Evolutionary conservation across 2,888 invertebrate genomes (phyloP).

Genomic region (Therioaphis trifolii): DNA sequence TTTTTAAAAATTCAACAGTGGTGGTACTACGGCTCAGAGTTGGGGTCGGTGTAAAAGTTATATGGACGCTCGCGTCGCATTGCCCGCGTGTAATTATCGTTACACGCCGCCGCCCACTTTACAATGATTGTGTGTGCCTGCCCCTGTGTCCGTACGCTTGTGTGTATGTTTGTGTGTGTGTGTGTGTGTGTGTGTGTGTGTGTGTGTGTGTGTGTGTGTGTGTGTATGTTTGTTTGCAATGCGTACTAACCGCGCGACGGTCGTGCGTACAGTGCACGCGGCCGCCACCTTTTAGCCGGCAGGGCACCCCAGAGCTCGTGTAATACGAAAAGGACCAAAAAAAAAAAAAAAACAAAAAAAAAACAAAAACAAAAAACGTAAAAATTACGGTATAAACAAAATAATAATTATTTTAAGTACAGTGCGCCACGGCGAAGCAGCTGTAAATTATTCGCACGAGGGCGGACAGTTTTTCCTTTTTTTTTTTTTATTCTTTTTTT

Average conservation of each 20-base stretch:
- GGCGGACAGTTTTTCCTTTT: constrained; percentile 23
- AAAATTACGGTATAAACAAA: constrained; percentile 23
- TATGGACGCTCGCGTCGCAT: no score
- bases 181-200: no score
- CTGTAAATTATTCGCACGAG: constrained; percentile 31
- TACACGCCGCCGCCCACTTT: not conserved
- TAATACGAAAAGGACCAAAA: no score
- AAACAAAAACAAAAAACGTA: not conserved
- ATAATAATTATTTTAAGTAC: constrained; percentile 26
- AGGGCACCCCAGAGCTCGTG: no score
- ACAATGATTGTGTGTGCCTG: not conserved
- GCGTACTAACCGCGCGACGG: not conserved
- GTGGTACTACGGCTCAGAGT: not conserved
- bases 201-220: no score
- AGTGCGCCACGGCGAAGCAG: not conserved
- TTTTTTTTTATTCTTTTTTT: no score
- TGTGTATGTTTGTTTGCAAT: not conserved
- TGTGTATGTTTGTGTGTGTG: no score
- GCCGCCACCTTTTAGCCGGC: no score
- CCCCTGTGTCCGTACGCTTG: no score
- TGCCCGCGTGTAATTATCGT: constrained; percentile 21
- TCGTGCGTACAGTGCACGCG: not conserved
- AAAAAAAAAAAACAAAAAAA: not conserved
- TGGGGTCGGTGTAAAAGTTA: not conserved
- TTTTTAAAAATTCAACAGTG: not conserved